These are phyloP conservation scores for Sphecodes monilicornis DNA, from an alignment of 2,888 invertebrate species.

Conservation along the genomic window DNA sequence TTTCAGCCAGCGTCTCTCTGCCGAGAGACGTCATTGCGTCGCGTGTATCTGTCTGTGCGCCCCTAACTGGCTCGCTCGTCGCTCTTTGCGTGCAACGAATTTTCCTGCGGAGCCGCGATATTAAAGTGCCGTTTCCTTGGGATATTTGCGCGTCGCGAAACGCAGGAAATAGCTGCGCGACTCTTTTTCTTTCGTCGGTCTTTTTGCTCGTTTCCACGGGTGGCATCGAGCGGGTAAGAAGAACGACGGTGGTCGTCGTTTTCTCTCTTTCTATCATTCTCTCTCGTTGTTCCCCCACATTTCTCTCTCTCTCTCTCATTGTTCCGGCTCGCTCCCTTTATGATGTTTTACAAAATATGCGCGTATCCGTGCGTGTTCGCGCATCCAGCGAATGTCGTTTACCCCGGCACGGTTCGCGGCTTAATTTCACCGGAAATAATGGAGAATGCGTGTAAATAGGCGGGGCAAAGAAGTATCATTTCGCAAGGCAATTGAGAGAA, in stretches of 20 bases:
- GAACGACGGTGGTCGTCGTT: background rate
- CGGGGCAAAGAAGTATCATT: constrained; percentile 33
- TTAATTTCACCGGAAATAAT: constrained; percentile 37
- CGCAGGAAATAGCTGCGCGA: constrained; percentile 67
- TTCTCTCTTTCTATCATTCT: background rate
- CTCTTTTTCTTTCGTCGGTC: constrained; percentile 58
- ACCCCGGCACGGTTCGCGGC: background rate
- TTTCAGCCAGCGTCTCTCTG: background rate
- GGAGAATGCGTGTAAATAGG: constrained; percentile 34
- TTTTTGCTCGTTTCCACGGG: constrained; percentile 48
- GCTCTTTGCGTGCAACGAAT: constrained; percentile 48
- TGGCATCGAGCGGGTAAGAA: constrained; percentile 29
- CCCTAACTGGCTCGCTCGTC: background rate
- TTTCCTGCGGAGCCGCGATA: constrained; percentile 67
- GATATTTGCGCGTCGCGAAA: constrained; percentile 71
- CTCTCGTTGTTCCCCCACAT: background rate
- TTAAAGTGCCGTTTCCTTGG: constrained; percentile 71
- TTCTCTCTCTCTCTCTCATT: background rate
- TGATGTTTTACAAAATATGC: constrained; percentile 40
- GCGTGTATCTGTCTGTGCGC: background rate
- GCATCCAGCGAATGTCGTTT: constrained; percentile 24
- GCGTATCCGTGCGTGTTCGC: constrained; percentile 7
- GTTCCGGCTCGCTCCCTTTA: background rate
- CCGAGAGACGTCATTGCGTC: background rate
- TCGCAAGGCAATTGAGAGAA: constrained; percentile 24